Percentiles rank a stretch among this genome's conserved stretches.
These are phyloP conservation scores for Butorides virescens DNA, from an alignment of 2,113 vertebrate genomes.

Conservation along the genomic window DNA sequence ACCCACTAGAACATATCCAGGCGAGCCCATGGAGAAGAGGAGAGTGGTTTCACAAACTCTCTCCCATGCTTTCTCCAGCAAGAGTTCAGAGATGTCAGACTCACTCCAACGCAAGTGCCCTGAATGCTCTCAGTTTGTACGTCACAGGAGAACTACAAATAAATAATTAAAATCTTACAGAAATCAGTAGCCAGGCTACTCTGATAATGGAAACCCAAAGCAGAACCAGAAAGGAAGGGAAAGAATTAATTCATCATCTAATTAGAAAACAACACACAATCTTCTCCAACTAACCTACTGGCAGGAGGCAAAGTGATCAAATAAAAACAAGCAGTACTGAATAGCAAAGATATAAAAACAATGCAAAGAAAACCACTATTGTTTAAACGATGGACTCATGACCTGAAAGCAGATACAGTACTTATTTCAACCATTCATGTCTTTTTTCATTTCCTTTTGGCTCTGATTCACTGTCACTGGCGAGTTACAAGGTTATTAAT, in stretches of 20 bases:
- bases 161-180: not conserved
- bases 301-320: not conserved
- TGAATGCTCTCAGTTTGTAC: not conserved
- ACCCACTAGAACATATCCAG: not conserved
- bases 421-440: constrained; percentile 48
- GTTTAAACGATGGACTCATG: not conserved
- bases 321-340: not conserved
- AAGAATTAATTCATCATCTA: not conserved
- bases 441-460: constrained; percentile 19
- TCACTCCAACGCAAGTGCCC: not conserved
- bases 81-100: not conserved
- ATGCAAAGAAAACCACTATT: not conserved
- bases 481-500: constrained; percentile 22
- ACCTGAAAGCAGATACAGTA: constrained; percentile 31
- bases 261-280: not conserved
- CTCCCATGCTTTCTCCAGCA: not conserved
- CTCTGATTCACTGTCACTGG: not conserved
- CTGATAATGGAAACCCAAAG: not conserved
- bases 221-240: not conserved
- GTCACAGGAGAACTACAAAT: not conserved
- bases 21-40: not conserved
- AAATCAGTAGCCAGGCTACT: not conserved
- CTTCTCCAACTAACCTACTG: not conserved
- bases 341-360: not conserved
- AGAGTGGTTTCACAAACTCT: not conserved